Conservation (phyloP, 1,140 invertebrate species). For the Apis mellifera region DNA sequence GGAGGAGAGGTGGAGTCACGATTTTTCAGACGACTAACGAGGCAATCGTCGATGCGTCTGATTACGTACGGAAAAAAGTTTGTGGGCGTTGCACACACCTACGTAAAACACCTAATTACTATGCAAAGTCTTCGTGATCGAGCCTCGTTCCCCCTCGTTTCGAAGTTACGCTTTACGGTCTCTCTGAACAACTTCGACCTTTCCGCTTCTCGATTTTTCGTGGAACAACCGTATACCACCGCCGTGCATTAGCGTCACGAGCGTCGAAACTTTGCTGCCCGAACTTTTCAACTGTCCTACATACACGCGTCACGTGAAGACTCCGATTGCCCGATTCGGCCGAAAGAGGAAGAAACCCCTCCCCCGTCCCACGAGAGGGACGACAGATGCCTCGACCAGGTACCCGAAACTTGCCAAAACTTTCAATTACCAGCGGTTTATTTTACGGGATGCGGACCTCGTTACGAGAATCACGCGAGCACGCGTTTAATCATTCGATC, state of each 20-base stretch:
- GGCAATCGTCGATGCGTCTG: not conserved
- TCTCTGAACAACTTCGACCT: conserved; percentile 48
- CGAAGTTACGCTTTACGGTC: not conserved
- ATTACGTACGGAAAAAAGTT: conserved; percentile 9
- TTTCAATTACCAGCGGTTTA: conserved; percentile 43
- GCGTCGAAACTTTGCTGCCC: conserved; percentile 36
- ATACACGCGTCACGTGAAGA: conserved; percentile 28
- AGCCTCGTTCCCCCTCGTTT: not conserved
- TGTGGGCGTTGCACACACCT: conserved; percentile 3
- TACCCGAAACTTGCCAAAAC: conserved; percentile 44
- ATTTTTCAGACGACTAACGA: not conserved
- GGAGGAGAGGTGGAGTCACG: too few species aligned
- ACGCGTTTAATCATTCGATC: conserved; percentile 21
- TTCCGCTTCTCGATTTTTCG: conserved; percentile 39
- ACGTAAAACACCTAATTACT: conserved; percentile 35
- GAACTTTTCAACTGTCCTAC: conserved; percentile 61
- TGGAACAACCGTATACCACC: conserved; percentile 4
- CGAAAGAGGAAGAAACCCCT: conserved; percentile 14
- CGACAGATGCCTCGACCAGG: conserved; percentile 49
- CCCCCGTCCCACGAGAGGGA: not conserved
- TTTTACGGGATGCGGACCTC: conserved; percentile 23
- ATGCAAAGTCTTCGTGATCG: conserved; percentile 25
- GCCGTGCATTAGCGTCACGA: conserved; percentile 57
- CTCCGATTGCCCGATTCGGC: not conserved
- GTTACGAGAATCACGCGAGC: conserved; percentile 27